A percentile compares a stretch with the other conserved stretches of the same genome.
Evolutionary conservation across 2,113 vertebrate species (phyloP).

Genomic region (Capra hircus): DNA sequence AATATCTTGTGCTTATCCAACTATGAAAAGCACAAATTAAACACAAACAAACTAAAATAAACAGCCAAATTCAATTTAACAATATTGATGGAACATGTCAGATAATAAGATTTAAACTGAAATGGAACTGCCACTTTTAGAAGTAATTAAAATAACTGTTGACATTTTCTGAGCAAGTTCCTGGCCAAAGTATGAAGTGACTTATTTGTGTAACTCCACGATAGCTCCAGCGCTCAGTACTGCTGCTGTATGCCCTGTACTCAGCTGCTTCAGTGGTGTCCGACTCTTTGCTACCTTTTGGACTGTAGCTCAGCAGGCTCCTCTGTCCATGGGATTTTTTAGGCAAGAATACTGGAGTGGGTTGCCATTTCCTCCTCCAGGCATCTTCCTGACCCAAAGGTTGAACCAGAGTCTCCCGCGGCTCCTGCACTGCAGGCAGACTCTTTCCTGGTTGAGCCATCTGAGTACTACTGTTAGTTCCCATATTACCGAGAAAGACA

Average conservation of each 20-base stretch:
- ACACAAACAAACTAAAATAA: background rate
- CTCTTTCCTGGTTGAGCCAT: background rate
- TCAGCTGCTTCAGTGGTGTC: background rate
- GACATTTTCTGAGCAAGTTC: background rate
- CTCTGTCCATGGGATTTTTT: background rate
- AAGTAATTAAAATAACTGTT: background rate
- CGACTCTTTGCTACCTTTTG: background rate
- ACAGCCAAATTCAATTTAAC: background rate
- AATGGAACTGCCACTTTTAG: background rate
- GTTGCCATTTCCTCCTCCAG: background rate
- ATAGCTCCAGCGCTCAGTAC: background rate
- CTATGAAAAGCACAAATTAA: background rate
- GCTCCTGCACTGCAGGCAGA: background rate
- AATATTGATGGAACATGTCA: background rate
- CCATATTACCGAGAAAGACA: background rate
- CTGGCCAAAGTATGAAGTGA: background rate
- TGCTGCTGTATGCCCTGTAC: background rate
- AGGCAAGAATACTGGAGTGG: background rate
- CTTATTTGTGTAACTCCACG: background rate
- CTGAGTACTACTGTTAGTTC: background rate
- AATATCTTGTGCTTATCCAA: background rate
- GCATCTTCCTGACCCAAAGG: background rate
- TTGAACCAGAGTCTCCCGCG: background rate
- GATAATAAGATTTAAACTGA: background rate
- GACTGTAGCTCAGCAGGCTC: background rate